A percentile compares a stretch with the other conserved stretches of the same genome.
Evolutionary conservation across 2,888 invertebrate genomes (phyloP).

Genomic region (Tipula lateralis): DNA sequence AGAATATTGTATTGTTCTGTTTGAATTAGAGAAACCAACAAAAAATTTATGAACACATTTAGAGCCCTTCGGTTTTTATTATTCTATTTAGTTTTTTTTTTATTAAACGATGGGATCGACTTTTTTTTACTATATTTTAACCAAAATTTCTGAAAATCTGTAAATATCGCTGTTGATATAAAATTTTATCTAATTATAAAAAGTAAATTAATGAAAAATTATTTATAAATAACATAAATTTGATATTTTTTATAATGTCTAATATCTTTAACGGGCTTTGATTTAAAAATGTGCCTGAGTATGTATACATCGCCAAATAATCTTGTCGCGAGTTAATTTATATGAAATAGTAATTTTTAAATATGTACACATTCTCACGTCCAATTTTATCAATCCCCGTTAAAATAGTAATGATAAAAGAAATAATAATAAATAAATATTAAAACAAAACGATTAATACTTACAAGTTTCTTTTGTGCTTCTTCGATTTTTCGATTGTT

Average conservation of each 20-base stretch:
- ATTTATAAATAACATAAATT: conserved; percentile 24
- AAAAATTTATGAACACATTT: not conserved
- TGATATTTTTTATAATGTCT: not conserved
- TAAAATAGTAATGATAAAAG: not conserved
- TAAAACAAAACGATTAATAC: conserved; percentile 40
- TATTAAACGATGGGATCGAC: not conserved
- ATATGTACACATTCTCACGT: not conserved
- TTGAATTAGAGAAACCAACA: not conserved
- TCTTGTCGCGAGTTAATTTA: not conserved
- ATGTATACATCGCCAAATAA: not conserved
- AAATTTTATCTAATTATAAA: conserved; percentile 24
- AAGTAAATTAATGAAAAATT: conserved; percentile 24
- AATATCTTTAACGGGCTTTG: not conserved
- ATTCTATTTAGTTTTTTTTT: not conserved
- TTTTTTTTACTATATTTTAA: not conserved
- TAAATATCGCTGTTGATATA: conserved; percentile 24
- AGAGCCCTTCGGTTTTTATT: conserved; percentile 19
- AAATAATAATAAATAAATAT: no score
- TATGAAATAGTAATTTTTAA: not conserved
- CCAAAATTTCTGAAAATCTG: conserved; percentile 24
- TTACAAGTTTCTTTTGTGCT: conserved; percentile 92
- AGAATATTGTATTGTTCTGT: not conserved
- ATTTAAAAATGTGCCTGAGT: not conserved
- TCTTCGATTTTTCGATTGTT: conserved; percentile 97
- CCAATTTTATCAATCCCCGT: not conserved